Percentiles rank a stretch among this genome's conserved stretches.
Conservation (phyloP, 2,113 vertebrate species). For the Otolemur garnettii region DNA sequence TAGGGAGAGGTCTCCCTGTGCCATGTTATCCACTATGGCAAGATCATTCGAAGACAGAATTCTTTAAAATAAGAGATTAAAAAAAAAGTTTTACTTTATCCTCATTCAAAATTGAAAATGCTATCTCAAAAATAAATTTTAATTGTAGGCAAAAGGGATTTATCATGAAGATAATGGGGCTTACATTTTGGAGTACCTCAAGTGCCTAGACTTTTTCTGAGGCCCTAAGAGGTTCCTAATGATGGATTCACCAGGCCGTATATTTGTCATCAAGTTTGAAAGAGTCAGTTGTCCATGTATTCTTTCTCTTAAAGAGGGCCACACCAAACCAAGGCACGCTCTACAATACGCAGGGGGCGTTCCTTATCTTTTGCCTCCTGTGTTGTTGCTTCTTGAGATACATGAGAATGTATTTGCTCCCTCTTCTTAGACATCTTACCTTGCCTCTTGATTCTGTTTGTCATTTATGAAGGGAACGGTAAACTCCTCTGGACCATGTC, state of each 20-base stretch:
- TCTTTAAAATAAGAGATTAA: constrained; percentile 7
- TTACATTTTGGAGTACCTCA: not conserved
- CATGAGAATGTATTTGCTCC: not conserved
- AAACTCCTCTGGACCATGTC: constrained; percentile 68
- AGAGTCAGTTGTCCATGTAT: not conserved
- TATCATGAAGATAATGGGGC: not conserved
- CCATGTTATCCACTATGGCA: not conserved
- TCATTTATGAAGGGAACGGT: constrained; percentile 59
- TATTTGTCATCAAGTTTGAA: constrained; percentile 7
- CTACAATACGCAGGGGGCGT: not conserved
- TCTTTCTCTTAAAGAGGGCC: not conserved
- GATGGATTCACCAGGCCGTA: not conserved
- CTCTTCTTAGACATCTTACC: not conserved
- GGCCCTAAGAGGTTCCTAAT: not conserved
- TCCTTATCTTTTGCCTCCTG: not conserved
- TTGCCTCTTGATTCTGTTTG: constrained; percentile 72
- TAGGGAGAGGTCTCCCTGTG: not conserved
- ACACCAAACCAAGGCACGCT: not conserved
- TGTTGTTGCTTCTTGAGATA: not conserved
- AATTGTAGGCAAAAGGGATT: not conserved
- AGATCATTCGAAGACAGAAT: not conserved
- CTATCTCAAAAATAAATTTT: constrained; percentile 61
- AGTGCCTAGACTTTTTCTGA: not conserved
- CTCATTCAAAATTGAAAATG: constrained; percentile 56
- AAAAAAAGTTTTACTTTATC: constrained; percentile 18